Evolutionary conservation across 2,113 vertebrate genomes (phyloP).

Genomic region (Eulemur macaco): DNA sequence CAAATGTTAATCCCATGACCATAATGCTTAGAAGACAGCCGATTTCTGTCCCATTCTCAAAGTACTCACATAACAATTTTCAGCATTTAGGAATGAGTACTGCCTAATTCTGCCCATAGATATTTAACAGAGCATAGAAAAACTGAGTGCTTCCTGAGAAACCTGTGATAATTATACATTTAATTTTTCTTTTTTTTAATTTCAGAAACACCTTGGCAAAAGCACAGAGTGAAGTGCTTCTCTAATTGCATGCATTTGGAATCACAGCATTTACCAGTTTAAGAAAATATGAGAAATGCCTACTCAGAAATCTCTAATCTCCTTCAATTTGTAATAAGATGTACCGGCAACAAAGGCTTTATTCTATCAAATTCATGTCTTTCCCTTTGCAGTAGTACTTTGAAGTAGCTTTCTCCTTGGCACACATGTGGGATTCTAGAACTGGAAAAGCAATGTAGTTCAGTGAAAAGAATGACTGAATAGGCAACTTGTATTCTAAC

Average conservation of each 20-base stretch:
- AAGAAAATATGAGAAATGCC: constrained; percentile 50
- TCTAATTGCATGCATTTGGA: constrained; percentile 50
- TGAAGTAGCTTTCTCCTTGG: neutral
- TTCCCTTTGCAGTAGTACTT: neutral
- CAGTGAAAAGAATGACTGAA: neutral
- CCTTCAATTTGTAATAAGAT: constrained; percentile 40
- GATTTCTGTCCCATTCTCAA: neutral
- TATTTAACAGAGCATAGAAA: constrained; percentile 24
- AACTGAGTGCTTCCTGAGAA: constrained; percentile 31
- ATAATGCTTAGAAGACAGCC: constrained; percentile 35
- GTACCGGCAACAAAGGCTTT: neutral
- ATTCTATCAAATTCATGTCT: neutral
- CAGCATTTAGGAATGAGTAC: neutral
- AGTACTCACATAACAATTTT: constrained; percentile 24
- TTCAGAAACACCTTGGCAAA: constrained; percentile 44
- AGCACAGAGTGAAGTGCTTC: constrained; percentile 26
- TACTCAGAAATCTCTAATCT: neutral
- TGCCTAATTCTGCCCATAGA: constrained; percentile 16
- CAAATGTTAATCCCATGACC: neutral
- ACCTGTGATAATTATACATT: constrained; percentile 13
- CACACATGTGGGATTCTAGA: neutral
- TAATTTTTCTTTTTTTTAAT: neutral
- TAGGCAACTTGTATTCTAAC: neutral
- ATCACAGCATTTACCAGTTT: constrained; percentile 36
- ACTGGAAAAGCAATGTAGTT: neutral